These are phyloP conservation scores for Andricus curvator DNA, from an alignment of 2,888 invertebrate species.

Conservation along the genomic window DNA sequence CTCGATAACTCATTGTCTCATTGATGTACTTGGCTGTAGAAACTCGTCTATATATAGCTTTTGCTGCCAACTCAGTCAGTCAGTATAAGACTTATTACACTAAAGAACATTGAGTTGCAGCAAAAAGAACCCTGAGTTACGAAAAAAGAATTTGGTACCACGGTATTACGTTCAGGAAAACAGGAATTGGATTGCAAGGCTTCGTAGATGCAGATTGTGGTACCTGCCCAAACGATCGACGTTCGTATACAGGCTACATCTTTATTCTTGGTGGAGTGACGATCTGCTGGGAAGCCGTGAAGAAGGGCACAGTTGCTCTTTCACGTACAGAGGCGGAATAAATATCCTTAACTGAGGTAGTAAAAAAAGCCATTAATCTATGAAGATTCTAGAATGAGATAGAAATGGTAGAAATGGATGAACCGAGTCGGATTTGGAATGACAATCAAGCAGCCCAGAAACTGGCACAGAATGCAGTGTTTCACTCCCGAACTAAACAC, in stretches of 20 bases:
- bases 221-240: not conserved
- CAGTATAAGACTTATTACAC: conserved; percentile 49
- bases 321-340: conserved; percentile 48
- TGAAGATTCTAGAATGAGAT: conserved; percentile 29
- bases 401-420: not conserved
- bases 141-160: conserved; percentile 42
- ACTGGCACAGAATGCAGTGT: conserved; percentile 44
- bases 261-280: conserved; percentile 39
- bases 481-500: conserved; percentile 50
- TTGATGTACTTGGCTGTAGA: conserved; percentile 19
- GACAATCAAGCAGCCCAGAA: conserved; percentile 46
- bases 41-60: conserved; percentile 56
- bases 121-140: not conserved
- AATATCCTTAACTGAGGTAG: conserved; percentile 43
- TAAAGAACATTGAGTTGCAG: conserved; percentile 51
- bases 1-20: conserved; percentile 36
- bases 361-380: conserved; percentile 42
- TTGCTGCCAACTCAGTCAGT: conserved; percentile 48
- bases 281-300: conserved; percentile 32
- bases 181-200: not conserved
- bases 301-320: conserved; percentile 37
- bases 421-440: not conserved
- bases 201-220: conserved; percentile 29
- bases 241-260: conserved; percentile 46
- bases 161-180: conserved; percentile 21